A percentile compares a stretch with the other conserved stretches of the same genome.
phyloP scores from a whole-genome alignment of 2,888 invertebrate genomes.

The Tineola bisselliella region DNA sequence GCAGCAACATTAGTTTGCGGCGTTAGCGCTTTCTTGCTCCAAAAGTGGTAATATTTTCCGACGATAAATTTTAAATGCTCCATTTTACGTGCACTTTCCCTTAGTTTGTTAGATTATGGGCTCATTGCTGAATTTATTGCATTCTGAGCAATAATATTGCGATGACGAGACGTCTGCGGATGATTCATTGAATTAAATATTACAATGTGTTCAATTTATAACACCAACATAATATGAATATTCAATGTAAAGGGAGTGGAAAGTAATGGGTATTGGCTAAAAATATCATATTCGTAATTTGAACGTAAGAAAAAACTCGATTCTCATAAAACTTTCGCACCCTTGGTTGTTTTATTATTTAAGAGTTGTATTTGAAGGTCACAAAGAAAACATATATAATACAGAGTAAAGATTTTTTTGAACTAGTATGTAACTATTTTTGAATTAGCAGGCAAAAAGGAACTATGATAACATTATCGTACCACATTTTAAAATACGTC shows the following conservation, averaged over 20 bases:
- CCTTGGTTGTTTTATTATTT: neutral
- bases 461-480: too few relatives aligned
- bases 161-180: conserved; percentile 25
- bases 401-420: too few relatives aligned
- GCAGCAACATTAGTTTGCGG: conserved; percentile 45
- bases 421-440: too few relatives aligned
- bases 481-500: neutral
- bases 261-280: neutral
- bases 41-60: conserved; percentile 54
- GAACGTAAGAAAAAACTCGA: neutral
- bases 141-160: conserved; percentile 33
- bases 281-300: neutral
- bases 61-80: conserved; percentile 55
- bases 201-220: neutral
- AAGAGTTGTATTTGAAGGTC: neutral
- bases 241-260: neutral
- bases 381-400: neutral
- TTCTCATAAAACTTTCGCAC: neutral
- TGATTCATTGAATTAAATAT: neutral
- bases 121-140: conserved; percentile 38
- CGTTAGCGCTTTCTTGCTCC: conserved; percentile 38
- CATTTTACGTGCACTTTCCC: conserved; percentile 47
- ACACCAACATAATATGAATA: neutral
- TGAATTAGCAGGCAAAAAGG: too few relatives aligned
- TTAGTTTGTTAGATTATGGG: conserved; percentile 50